Conservation (phyloP, 2,113 vertebrate genomes). For the Donacobius atricapilla region DNA sequence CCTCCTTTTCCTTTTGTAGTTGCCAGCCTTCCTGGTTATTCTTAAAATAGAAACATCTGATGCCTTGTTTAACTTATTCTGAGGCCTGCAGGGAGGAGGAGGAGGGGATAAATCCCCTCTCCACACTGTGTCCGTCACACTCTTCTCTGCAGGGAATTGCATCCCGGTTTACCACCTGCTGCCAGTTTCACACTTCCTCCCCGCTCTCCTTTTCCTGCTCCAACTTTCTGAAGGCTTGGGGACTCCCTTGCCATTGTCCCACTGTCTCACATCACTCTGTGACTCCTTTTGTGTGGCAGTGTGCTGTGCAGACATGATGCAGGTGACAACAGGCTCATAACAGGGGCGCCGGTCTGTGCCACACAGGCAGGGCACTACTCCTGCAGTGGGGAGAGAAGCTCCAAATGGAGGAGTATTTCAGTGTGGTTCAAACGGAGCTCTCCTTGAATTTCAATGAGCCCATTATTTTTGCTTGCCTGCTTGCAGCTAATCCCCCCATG, state of each 20-base stretch:
- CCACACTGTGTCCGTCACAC: neutral
- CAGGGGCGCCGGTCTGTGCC: neutral
- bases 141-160: neutral
- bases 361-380: accelerated
- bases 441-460: slow-evolving; percentile 25
- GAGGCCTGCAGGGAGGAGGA: neutral
- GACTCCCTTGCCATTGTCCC: neutral
- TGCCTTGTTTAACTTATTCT: slow-evolving; percentile 18
- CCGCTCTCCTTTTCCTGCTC: neutral
- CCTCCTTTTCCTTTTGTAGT: slow-evolving; percentile 33
- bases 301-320: accelerated
- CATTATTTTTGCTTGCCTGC: neutral
- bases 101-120: slow-evolving; percentile 5
- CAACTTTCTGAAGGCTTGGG: neutral
- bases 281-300: accelerated
- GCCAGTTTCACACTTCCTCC: neutral
- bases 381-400: neutral
- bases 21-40: slow-evolving; percentile 51
- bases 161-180: neutral
- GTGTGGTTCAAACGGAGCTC: neutral
- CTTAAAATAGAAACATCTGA: slow-evolving; percentile 50
- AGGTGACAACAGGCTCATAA: accelerated
- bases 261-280: neutral
- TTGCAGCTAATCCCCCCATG: neutral
- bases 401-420: neutral